A percentile compares a stretch with the other conserved stretches of the same genome.
phyloP scores from a whole-genome alignment of 2,888 invertebrate species.

The Drosophila anceps region DNA sequence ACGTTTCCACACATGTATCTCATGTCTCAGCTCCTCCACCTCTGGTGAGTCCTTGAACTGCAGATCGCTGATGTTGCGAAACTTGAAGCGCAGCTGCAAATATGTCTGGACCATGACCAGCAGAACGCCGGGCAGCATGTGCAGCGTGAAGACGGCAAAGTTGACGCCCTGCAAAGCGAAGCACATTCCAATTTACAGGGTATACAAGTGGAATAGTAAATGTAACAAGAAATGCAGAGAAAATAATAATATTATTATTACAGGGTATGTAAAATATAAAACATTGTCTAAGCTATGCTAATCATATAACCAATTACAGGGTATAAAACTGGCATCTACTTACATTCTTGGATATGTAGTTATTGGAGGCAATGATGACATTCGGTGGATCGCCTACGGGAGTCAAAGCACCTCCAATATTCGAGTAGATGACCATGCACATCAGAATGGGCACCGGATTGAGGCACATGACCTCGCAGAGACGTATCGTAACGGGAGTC shows the following conservation, averaged over 20 bases:
- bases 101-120: slow-evolving; percentile 90
- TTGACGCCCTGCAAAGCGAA: slow-evolving; percentile 88
- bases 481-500: slow-evolving; percentile 92
- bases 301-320: not conserved
- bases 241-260: not conserved
- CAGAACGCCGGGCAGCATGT: slow-evolving; percentile 92
- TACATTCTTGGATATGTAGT: slow-evolving; percentile 84
- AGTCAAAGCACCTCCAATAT: slow-evolving; percentile 95
- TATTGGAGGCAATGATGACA: slow-evolving; percentile 85
- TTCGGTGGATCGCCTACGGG: slow-evolving; percentile 96
- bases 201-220: not conserved
- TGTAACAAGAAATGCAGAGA: no score
- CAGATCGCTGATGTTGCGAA: slow-evolving; percentile 90
- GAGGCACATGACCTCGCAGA: slow-evolving; percentile 95
- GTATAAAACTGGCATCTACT: slow-evolving; percentile 29
- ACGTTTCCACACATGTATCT: slow-evolving; percentile 94
- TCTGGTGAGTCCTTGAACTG: slow-evolving; percentile 91
- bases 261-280: no score
- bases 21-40: slow-evolving; percentile 90
- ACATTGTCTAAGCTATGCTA: no score
- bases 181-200: not conserved
- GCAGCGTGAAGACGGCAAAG: slow-evolving; percentile 92
- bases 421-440: slow-evolving; percentile 95
- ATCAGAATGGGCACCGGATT: slow-evolving; percentile 95
- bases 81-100: slow-evolving; percentile 90